These are phyloP conservation scores for Varanus salvator DNA, from an alignment of 2,113 vertebrate species.

Conservation along the genomic window DNA sequence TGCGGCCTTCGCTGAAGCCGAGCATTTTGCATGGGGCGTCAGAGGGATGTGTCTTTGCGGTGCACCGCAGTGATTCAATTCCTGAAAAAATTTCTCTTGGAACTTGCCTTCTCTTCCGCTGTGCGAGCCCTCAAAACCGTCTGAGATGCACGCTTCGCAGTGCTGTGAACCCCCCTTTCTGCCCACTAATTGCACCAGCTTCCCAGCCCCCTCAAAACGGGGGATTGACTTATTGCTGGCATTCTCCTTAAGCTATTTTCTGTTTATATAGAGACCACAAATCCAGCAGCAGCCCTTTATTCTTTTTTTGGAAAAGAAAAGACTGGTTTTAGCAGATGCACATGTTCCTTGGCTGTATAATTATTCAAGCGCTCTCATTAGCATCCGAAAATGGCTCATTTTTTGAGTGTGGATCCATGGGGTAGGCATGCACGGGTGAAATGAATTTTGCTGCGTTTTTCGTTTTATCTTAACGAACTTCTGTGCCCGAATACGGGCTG, in stretches of 20 bases:
- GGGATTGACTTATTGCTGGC: neutral
- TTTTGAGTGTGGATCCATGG: neutral
- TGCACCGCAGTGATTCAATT: neutral
- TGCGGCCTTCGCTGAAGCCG: neutral
- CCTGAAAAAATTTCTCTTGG: neutral
- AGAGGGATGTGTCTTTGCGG: neutral
- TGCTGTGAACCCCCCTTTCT: neutral
- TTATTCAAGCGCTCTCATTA: neutral
- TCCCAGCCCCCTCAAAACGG: neutral
- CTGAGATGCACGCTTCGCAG: neutral
- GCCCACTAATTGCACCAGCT: neutral
- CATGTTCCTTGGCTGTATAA: neutral
- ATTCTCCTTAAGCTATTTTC: neutral
- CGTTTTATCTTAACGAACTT: neutral
- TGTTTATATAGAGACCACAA: neutral
- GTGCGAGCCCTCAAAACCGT: neutral
- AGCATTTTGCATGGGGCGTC: neutral
- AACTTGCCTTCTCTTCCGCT: neutral
- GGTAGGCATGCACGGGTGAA: neutral
- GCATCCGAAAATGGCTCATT: neutral
- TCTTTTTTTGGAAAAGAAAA: neutral
- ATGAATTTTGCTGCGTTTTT: neutral
- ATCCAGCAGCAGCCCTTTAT: neutral
- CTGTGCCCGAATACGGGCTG: neutral
- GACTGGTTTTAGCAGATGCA: neutral